Base-by-base conservation (phyloP, 2,888 invertebrate genomes). In the Sarcophaga caerulescens region DNA sequence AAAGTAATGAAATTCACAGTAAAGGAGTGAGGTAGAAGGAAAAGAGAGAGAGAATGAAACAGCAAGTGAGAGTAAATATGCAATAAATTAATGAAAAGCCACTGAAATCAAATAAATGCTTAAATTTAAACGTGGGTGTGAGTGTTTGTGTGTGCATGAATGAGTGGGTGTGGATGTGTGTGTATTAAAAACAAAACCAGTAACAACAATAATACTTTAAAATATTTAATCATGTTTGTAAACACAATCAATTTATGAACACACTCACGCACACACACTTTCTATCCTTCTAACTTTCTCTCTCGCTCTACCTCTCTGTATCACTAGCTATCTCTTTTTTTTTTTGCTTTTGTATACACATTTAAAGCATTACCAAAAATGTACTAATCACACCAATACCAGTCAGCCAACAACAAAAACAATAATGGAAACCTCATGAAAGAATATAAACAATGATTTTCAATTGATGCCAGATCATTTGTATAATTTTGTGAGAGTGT, bases 361-460 rank as follows among this genome's bases (percentile, higher is more conserved):
- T 3, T 12, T 21, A n/a, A 35, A 4, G 25, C 11, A 2, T 35
- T 69, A 23, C 21, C 19, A 14, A n/a, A 76, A 6, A 62, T n/a
- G 68, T 65, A 57, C 25, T 78, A 74, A 69, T 69, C 47, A 73
- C 59, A 74, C 60, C 84, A 74, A 63, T 71, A 12, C 21, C 62
- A 73, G 35, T 23, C 52, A 52, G 17, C 23, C 23, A 83, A 35
- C 52, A 57, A 70, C 62, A 76, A 57, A 52, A 85, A 79, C 63
- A 73, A 62, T 19, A 70, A 76, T 17, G 57, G 19, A 69, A 60
- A 66, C 23, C 77, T 60, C 69, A 71, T 78, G 69, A 83, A 78
- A 63, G 45, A 79, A 79, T 78, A 84, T 70, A 83, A 79, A 84
- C 79, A 84, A 70, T 74, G 63, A 84, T 79, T 84, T 81, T 75